Evolutionary conservation across 2,888 invertebrate species (phyloP), one percentile per base, ranked within the genome.

Genomic region (Galerucella pusilla): DNA sequence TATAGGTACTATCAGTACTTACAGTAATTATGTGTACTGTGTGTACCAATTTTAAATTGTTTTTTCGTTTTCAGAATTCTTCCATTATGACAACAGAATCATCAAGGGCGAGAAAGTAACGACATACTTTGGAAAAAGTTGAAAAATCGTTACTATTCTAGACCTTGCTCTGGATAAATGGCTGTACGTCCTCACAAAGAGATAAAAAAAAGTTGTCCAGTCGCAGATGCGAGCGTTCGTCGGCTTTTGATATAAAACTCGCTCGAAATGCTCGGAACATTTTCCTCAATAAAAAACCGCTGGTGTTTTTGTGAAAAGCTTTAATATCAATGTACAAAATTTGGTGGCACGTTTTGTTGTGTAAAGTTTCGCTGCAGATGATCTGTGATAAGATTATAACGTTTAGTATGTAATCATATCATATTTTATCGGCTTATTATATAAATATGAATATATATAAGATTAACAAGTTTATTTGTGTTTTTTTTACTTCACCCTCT

Each of bases 311-410:
- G 76, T 76, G 67, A 70, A 35, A 35, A 76, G 76, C 76, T 76
- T 76, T 69, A 76, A 76, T 73, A 73, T 76, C 66, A 74, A 73
- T 76, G 76, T 76, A 76, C 73, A 76, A 73, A 73, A 76, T 76
- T 76, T 73, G 76, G 76, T 76, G 76, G 76, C 73, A 76, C 76
- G 70, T 76, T 76, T 76, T 76, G 76, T 76, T 73, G n/a, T 54
- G 72, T 75, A 75, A 75, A 75, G 54, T 75, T 75, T 68, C 61
- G 69, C 69, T 75, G 67, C 70, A 54, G 67, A 71, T 73, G 67
- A 67, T 73, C 45, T 63, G 68, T 70, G 75, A 70, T 61, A 49
- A 67, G 52, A 20, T 68, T 68, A 54, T 20, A 46, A 68, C 46
- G 7, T 59, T 20, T 10, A 11, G 11, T 6, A 42, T 69, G 54